phyloP scores from a whole-genome alignment of 92 coral and sea anemone species.

The Pocillopora grandis region DNA sequence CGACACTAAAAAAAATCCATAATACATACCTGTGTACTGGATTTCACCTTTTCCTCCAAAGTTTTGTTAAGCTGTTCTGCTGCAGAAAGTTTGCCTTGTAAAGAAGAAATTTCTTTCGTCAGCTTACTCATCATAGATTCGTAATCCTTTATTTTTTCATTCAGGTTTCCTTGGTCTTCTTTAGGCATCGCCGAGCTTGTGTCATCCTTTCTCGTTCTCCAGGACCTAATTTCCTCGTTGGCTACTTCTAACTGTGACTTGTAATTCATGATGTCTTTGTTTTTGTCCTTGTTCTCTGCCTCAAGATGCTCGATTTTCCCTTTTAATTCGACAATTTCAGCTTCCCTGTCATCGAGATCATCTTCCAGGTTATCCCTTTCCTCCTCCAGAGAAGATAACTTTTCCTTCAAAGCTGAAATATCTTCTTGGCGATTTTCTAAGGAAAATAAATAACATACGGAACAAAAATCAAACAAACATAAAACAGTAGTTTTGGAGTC shows the following conservation, averaged over 20 bases:
- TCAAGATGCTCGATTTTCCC: conserved; percentile 54
- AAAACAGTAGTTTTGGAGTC: no score
- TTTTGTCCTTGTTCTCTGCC: conserved; percentile 49
- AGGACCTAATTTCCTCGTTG: conserved; percentile 13
- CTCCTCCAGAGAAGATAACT: conserved; percentile 43
- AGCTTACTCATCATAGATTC: conserved; percentile 61
- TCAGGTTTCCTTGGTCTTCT: background rate
- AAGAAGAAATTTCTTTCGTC: conserved; percentile 63
- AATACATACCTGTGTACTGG: conserved; percentile 56
- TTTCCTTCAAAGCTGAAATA: conserved; percentile 31
- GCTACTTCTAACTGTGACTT: conserved; percentile 24
- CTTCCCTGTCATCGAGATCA: conserved; percentile 62
- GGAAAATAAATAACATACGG: background rate
- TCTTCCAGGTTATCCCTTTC: conserved; percentile 41
- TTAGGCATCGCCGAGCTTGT: background rate
- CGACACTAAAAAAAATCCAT: no score
- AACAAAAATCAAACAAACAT: no score
- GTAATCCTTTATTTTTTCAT: conserved; percentile 27
- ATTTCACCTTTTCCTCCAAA: conserved; percentile 52
- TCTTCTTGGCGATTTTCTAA: conserved; percentile 52
- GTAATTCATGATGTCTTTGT: conserved; percentile 4
- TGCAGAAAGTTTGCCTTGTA: conserved; percentile 58
- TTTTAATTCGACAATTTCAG: conserved; percentile 65
- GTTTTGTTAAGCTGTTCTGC: conserved; percentile 50
- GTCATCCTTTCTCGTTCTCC: background rate